phyloP scores from a whole-genome alignment of 37 sponge, comb jelly and placozoan species.

The Ephydatia muelleri region DNA sequence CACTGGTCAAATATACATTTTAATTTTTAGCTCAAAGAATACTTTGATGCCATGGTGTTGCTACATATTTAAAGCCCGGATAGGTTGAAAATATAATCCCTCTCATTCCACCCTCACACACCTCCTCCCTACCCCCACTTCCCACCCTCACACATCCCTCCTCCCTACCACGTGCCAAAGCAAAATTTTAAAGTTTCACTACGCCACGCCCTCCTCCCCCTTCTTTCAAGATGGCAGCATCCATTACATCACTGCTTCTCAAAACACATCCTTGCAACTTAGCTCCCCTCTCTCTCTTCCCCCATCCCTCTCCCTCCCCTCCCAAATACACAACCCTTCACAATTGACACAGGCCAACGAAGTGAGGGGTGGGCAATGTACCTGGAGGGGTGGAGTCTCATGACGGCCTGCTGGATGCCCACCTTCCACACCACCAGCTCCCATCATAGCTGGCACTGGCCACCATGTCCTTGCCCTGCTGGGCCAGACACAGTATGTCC shows the following conservation, averaged over 20 bases:
- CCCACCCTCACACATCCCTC: neutral
- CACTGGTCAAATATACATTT: no score
- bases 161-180: no score
- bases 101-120: neutral
- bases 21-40: no score
- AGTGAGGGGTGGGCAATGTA: no score
- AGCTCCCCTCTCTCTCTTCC: neutral
- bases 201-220: no score
- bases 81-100: no score
- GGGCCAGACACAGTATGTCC: slow-evolving; percentile 86
- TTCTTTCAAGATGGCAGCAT: neutral
- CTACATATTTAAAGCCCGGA: no score
- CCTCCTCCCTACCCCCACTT: neutral
- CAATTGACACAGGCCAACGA: no score
- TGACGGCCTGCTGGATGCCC: slow-evolving; percentile 37
- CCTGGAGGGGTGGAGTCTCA: slow-evolving; percentile 13
- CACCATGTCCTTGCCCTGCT: slow-evolving; percentile 57
- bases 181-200: no score
- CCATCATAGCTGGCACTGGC: slow-evolving; percentile 84
- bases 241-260: no score
- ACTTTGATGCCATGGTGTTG: no score
- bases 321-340: neutral
- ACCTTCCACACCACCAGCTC: slow-evolving; percentile 82
- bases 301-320: no score
- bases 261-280: neutral